These are phyloP conservation scores for Thaleichthys pacificus DNA, from an alignment of 2,797 vertebrate species.

Conservation along the genomic window DNA sequence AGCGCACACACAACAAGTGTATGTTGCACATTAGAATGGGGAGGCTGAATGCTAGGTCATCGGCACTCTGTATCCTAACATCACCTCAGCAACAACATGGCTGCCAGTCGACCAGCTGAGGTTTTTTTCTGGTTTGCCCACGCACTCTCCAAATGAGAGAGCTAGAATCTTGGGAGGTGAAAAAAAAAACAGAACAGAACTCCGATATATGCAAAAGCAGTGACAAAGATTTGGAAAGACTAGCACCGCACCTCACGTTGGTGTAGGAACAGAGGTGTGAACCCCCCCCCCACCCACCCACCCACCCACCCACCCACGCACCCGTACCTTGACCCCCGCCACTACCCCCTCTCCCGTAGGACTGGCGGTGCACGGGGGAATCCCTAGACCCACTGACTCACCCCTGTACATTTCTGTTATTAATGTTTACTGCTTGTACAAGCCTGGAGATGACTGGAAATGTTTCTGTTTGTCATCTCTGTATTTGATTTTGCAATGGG, in stretches of 20 bases:
- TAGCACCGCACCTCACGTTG: conserved; percentile 72
- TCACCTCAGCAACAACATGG: conserved; percentile 37
- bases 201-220: conserved; percentile 82
- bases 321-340: conserved; percentile 67
- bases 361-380: conserved; percentile 86
- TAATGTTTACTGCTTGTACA: conserved; percentile 98
- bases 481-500: conserved; percentile 73
- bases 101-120: conserved; percentile 65
- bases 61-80: conserved; percentile 51
- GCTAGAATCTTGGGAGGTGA: neutral
- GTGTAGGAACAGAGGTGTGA: conserved; percentile 88
- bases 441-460: conserved; percentile 99
- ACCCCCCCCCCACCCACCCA: conserved; percentile 67
- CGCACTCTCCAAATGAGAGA: conserved; percentile 44
- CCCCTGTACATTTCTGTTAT: conserved; percentile 98
- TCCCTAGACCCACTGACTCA: conserved; percentile 89
- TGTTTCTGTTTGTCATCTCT: conserved; percentile 53
- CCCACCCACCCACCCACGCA: too few relatives aligned
- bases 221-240: conserved; percentile 71
- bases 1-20: conserved; percentile 46
- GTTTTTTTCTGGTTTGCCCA: conserved; percentile 48
- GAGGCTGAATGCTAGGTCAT: conserved; percentile 45
- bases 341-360: conserved; percentile 72
- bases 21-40: conserved; percentile 51
- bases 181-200: conserved; percentile 65